Base-by-base conservation (phyloP, 2,113 vertebrate species). In the Anser cygnoides region DNA sequence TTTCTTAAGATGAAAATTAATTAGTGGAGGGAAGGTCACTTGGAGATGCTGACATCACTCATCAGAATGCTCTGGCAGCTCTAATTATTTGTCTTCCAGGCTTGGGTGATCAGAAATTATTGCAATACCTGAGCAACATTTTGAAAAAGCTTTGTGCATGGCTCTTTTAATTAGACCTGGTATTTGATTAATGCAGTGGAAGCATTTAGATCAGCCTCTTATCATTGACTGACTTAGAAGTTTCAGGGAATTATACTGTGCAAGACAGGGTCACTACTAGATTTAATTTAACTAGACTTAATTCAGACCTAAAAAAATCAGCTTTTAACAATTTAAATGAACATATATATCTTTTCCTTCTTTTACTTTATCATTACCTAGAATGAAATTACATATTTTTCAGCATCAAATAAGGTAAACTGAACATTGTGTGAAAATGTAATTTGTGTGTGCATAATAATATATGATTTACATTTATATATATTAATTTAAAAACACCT, bases 61-160 rank as follows among this genome's bases (percentile, higher is more conserved):
- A 99, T 99, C 99, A 99, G 98, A 99, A 99, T 98, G 98, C 98
- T 98, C 98, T 99, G 99, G 99, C 99, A 99, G 98, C 99, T 99
- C 99, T 99, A 99, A 99, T 99, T 99, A 99, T 99, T 99, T 99
- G 99, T 99, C 99, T 99, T 99, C 99, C 98, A 99, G 99, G 99
- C 99, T 99, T 99, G 99, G 99, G 98, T 99, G 99, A 99, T 99
- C 99, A 99, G 99, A 99, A 99, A 99, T 99, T 99, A 99, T 99
- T 99, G 99, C 99, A 99, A 99, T 99, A 99, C 99, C 99, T 99
- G 99, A 99, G 99, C 99, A 99, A 99, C 99, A 99, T 99, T 99
- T 99, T 98, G 99, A 99, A 99, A 99, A 99, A 98, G 98, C 98
- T 98, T 98, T 98, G 98, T 99, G 99, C 99, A 99, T 99, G 98